Percentiles rank a stretch among this genome's conserved stretches.
Conservation (phyloP, 2,888 invertebrate species). For the Lamellibrachia columna region DNA sequence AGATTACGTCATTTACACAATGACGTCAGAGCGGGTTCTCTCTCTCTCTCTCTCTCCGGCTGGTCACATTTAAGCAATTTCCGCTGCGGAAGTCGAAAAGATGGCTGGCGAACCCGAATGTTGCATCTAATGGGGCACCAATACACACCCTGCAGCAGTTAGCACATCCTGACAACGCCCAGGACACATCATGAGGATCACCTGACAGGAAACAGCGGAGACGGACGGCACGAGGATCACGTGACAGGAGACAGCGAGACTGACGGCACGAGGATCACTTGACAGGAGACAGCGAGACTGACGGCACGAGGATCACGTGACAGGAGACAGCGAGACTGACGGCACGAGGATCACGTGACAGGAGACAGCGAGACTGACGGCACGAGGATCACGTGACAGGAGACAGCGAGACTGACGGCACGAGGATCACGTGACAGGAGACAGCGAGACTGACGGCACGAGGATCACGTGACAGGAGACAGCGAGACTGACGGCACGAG, state of each 20-base stretch:
- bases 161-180: neutral
- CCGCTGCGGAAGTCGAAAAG: neutral
- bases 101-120: neutral
- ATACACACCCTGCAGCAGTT: neutral
- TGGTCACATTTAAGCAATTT: neutral
- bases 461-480: too few relatives aligned
- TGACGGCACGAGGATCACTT: neutral
- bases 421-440: too few relatives aligned
- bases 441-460: too few relatives aligned
- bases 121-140: neutral
- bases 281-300: neutral
- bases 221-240: neutral
- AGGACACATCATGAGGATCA: neutral
- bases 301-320: too few relatives aligned
- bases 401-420: too few relatives aligned
- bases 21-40: neutral
- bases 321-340: too few relatives aligned
- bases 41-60: neutral
- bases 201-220: neutral
- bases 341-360: too few relatives aligned
- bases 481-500: too few relatives aligned
- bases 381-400: too few relatives aligned
- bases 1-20: neutral
- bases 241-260: neutral
- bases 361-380: too few relatives aligned